Evolutionary conservation across 2,888 invertebrate species (phyloP), one percentile per base, ranked within the genome.

Genomic region (Agrotis puta): DNA sequence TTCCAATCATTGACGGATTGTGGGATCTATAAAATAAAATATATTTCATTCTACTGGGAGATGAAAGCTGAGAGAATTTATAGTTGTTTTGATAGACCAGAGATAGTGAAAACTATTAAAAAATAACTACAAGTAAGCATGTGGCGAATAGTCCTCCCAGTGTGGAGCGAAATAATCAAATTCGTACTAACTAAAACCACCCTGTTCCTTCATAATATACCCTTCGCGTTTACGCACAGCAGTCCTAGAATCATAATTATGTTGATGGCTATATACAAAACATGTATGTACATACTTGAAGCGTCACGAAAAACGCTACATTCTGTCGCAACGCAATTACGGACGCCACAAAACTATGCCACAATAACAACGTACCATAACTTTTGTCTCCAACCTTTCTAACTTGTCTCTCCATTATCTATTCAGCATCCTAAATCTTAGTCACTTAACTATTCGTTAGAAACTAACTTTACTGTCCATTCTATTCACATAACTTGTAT

Each of bases 361-460:
- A 70, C 62, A 58, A 24, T 63, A 76, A 63, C 56, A 16, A 58
- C 27, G 20, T 51, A 6, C 20, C 62, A 63, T 64, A 58, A 72
- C 24, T 66, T 65, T 58, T 61, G 62, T 27, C 24, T 5, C 43
- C 50, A 54, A 53, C 59, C 63, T 75, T 77, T 75, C 74, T 77
- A 77, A 70, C 45, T 70, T 58, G 70, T 69, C 62, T 63, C n/a
- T 69, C 53, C 56, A 71, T 71, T 76, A 72, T 58, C 13, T 58
- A 63, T 76, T 72, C 73, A 77, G 57, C 62, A 58, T 79, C 54
- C 18, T 73, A 73, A 74, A 77, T 77, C 77, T 65, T 48, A 79
- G 63, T 77, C 59, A 67, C 63, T 67, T 77, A 64, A 71, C 33
- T 47, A 67, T 78, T 77, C 73, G 73, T 73, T 78, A 56, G 51